Evolutionary conservation across 2,888 invertebrate genomes (phyloP), one percentile per base, ranked within the genome.

Genomic region (Cephus rjabovi): DNA sequence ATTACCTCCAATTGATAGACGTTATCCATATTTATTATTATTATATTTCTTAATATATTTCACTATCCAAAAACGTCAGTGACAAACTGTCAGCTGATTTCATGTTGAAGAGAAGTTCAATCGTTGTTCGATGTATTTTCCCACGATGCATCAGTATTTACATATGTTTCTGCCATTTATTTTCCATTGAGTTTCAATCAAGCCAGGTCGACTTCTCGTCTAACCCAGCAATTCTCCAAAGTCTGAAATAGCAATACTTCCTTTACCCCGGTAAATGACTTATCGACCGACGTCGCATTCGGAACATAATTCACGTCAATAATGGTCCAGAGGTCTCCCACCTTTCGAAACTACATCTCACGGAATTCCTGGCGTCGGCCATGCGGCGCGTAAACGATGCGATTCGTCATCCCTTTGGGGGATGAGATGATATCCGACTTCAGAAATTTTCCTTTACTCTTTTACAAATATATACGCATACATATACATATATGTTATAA

Each of bases 331-430:
- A 15, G 15, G 70, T 56, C 70, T 78, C 70, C 71, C 79, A 56
- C 79, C 82, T 83, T 85, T 81, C 81, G 80, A 33, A 69, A 56
- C 71, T 40, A 33, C 79, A 76, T 81, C 34, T 80, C 34, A 12
- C 37, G 79, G 80, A 83, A 84, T 82, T 79, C 79, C 75, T 81
- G 80, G 81, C 83, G 81, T 77, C 74, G 70, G 40, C 74, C 77
- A 78, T 81, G 23, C 23, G 56, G 9, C 56, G 23, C 56, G 9
- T 56, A 56, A 23, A 56, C 56, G 56, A 56, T 73, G 80, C 83
- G 80, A 83, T 83, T 83, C 81, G 82, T 80, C 79, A 75, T 74
- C 23, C 74, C 74, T 56, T 23, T 23, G 23, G 23, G 23, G 56
- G 71, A 71, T 30, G 71, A 15, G 34, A 30, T 11, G 6, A 23